Evolutionary conservation across 2,888 invertebrate genomes (phyloP).

Genomic region (Esperia sulphurella): DNA sequence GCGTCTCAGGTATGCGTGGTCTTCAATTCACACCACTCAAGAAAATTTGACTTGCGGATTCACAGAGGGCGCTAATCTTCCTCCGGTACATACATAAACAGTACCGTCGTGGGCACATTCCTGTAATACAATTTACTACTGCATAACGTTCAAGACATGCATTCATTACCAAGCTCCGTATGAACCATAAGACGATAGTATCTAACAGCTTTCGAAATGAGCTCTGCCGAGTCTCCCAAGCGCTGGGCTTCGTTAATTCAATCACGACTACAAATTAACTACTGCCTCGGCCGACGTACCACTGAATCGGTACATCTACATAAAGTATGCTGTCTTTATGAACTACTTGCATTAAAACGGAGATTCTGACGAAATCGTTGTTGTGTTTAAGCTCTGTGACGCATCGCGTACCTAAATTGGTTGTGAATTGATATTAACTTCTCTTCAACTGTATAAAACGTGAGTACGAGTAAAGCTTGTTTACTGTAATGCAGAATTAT

Average conservation of each 20-base stretch:
- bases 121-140: constrained; percentile 3
- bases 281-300: constrained; percentile 31
- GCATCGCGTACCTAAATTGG: constrained; percentile 19
- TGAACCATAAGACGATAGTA: constrained; percentile 40
- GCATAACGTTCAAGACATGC: constrained; percentile 11
- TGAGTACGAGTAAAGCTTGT: background rate
- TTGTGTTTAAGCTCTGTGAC: constrained; percentile 8
- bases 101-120: background rate
- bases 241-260: constrained; percentile 55
- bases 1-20: too few species aligned
- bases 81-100: too few species aligned
- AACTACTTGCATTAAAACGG: constrained; percentile 5
- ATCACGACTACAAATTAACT: constrained; percentile 63
- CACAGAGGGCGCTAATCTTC: too few species aligned
- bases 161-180: constrained; percentile 30
- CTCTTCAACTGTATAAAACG: background rate
- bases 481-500: background rate
- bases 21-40: too few species aligned
- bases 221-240: constrained; percentile 27
- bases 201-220: constrained; percentile 52
- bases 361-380: constrained; percentile 14
- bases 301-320: constrained; percentile 29
- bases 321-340: constrained; percentile 2
- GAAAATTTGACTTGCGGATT: too few species aligned
- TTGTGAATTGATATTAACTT: constrained; percentile 17